Evolutionary conservation across 2,888 invertebrate species (phyloP), one percentile per base, ranked within the genome.

Genomic region (Netelia virgata): DNA sequence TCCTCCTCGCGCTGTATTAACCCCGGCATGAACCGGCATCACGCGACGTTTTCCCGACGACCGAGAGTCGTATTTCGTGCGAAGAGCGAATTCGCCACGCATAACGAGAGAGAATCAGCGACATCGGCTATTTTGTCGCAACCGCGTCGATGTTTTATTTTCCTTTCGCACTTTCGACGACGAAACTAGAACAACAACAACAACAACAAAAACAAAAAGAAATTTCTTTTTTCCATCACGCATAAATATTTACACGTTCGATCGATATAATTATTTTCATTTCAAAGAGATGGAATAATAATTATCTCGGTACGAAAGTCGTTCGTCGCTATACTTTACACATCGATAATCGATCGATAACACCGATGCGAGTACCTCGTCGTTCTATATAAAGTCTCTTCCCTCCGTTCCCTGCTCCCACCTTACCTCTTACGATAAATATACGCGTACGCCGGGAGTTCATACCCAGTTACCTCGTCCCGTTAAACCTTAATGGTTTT

Each of bases 31-130:
- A 64, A 28, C 16, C 63, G 18, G 75, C 78, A 88, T 89, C 88
- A 80, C 74, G 78, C 86, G 85, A 89, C 84, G 82, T 50, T 66
- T 64, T n/a, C 5, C 74, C n/a, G n/a, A 63, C 55, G 53, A 41
- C 16, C 16, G 66, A 76, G 88, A 87, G 77, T 89, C 88, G 50
- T 59, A 87, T 89, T 89, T 88, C 89, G 77, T 81, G 66, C 81
- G 63, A 63, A 57, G 18, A 43, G 70, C 69, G 23, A 55, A 61
- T 50, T 11, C 66, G 47, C 9, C 9, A 41, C 3, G 47, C 66
- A 16, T 16, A 43, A 75, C 75, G 61, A 75, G 63, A 75, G 63
- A 63, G 55, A 68, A 74, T 69, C 55, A 75, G 68, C 74, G 61
- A 73, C 66, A 81, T 66, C 63, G 23, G 80, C 68, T 28, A 66